phyloP scores from a whole-genome alignment of 1,140 invertebrate species.

The Dinoponera quadriceps region DNA sequence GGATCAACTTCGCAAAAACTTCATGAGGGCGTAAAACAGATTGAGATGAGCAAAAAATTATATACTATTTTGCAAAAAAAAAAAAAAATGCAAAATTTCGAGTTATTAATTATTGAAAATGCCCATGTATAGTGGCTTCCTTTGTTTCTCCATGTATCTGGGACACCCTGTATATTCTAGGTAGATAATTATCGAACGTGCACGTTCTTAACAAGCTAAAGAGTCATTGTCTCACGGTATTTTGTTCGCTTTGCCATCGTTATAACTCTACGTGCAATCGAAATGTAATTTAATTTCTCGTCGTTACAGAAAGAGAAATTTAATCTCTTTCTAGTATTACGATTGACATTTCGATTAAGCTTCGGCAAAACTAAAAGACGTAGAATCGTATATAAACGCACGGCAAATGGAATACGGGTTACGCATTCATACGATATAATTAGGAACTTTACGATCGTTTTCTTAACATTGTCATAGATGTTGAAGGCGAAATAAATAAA shows the following conservation, averaged over 20 bases:
- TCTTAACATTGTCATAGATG: background rate
- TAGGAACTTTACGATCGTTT: background rate
- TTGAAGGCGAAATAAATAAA: background rate
- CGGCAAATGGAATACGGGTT: too few species aligned
- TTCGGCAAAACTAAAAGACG: background rate
- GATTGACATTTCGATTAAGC: slow-evolving; percentile 29
- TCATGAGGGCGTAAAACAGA: too few species aligned
- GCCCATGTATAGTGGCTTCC: too few species aligned
- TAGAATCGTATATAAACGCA: background rate
- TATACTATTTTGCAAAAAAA: too few species aligned
- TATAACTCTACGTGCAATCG: background rate
- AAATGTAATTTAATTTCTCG: slow-evolving; percentile 22
- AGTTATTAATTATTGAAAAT: too few species aligned
- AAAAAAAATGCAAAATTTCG: too few species aligned
- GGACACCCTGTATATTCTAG: background rate
- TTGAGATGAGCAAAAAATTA: too few species aligned
- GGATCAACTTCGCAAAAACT: too few species aligned
- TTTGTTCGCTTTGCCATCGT: slow-evolving; percentile 20
- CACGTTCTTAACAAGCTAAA: too few species aligned
- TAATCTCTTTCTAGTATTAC: slow-evolving; percentile 16
- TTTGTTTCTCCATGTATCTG: too few species aligned
- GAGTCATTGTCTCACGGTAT: background rate
- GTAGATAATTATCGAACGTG: slow-evolving; percentile 18
- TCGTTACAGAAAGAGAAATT: slow-evolving; percentile 20
- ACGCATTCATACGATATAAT: background rate